Evolutionary conservation across 2,888 invertebrate genomes (phyloP).

Genomic region (Neelides folsomi): DNA sequence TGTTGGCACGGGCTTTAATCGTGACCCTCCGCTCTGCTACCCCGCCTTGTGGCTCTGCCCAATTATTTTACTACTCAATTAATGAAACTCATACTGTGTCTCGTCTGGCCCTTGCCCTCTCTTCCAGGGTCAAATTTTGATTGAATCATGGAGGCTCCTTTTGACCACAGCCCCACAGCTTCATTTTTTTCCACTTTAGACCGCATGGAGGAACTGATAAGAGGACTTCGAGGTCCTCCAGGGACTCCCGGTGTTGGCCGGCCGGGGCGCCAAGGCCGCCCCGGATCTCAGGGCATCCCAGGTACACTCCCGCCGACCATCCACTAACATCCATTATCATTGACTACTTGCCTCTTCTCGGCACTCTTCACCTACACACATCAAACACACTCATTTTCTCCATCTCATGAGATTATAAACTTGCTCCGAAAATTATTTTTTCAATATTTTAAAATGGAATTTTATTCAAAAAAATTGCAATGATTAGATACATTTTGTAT

Average conservation of each 20-base stretch:
- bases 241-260: conserved; percentile 48
- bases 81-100: background rate
- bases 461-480: background rate
- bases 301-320: conserved; percentile 37
- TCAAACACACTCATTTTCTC: background rate
- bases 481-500: too few species aligned
- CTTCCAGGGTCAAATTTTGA: background rate
- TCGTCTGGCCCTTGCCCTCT: conserved; percentile 1
- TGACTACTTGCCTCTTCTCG: background rate
- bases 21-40: background rate
- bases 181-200: conserved; percentile 37
- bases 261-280: conserved; percentile 44
- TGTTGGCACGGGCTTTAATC: background rate
- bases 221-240: conserved; percentile 53
- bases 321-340: background rate
- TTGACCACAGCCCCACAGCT: too few species aligned
- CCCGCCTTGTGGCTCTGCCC: conserved; percentile 2
- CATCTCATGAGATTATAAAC: too few species aligned
- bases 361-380: background rate
- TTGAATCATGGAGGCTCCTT: background rate
- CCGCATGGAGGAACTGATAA: conserved; percentile 46
- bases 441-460: background rate
- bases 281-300: conserved; percentile 47
- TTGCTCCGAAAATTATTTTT: background rate
- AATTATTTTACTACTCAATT: background rate